Evolutionary conservation across 2,113 vertebrate genomes (phyloP).

Genomic region (Sisor rabdophorus): DNA sequence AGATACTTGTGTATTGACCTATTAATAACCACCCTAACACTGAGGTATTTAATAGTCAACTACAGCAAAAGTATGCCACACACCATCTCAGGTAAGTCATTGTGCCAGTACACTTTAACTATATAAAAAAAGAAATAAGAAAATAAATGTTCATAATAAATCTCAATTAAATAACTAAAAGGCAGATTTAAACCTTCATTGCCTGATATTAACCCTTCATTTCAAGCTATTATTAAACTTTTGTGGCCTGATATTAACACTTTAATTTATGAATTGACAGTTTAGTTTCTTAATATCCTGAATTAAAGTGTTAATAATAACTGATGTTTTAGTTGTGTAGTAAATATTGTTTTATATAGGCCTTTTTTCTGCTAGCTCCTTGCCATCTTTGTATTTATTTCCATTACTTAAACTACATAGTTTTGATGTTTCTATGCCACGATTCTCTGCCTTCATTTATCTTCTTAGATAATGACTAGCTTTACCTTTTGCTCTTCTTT

Average conservation of each 20-base stretch:
- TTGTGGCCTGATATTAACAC: too few species aligned
- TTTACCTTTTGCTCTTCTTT: slow-evolving; percentile 34
- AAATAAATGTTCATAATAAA: too few species aligned
- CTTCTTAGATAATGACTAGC: slow-evolving; percentile 39
- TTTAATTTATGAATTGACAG: neutral
- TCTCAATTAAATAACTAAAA: neutral
- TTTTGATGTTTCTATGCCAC: neutral
- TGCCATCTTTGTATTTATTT: neutral
- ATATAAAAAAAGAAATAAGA: too few species aligned
- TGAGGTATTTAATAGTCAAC: neutral
- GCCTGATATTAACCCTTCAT: too few species aligned
- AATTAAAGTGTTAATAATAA: too few species aligned
- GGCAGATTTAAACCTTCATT: too few species aligned
- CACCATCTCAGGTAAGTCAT: neutral
- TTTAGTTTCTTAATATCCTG: neutral
- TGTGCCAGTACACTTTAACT: neutral
- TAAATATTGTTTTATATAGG: neutral
- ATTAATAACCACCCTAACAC: neutral
- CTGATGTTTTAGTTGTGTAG: neutral
- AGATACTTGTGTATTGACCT: neutral
- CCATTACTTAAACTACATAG: neutral
- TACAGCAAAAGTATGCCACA: neutral
- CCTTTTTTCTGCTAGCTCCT: neutral
- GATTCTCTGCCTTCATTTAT: neutral
- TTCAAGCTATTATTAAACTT: too few species aligned